Base-by-base conservation (phyloP, 2,888 invertebrate genomes). In the Athalia cordata region DNA sequence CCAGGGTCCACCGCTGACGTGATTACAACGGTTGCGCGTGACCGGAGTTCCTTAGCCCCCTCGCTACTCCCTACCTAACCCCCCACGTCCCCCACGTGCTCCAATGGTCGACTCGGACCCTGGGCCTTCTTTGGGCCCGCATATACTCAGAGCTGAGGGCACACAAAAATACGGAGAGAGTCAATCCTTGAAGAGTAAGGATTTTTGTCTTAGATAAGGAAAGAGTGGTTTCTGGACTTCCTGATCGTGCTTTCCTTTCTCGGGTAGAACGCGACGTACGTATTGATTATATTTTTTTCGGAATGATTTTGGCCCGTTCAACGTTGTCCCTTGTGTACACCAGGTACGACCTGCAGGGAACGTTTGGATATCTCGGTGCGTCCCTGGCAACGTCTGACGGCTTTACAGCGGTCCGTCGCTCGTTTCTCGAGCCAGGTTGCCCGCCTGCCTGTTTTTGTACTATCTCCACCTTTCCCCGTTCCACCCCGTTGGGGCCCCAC, bases 1-100 rank as follows among this genome's bases (percentile, higher is more conserved):
- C 86, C 84, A 82, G 82, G 84, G 84, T 84, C 84, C 83, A 81
- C 82, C 81, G 84, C 85, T 87, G 86, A 88, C 87, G 88, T 88
- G 88, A 88, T 88, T 88, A 87, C 86, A 86, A 84, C 84, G 83
- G 85, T 82, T 84, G 87, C 88, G 87, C 88, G 88, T 88, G 88
- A 88, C 87, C 86, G 83, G 85, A 85, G 87, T 85, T 84, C 81
- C 81, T 81, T 83, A 82, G 83, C 84, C 83, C 80, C 83, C 83
- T 81, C 67, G 45, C 62, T 15, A n/a, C 78, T 45, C 52, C 49
- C 47, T 55, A 45, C 50, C 49, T 45, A 5, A 45, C 61, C 76
- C 64, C 52, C 47, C 8, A 47, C 64, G 57, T 61, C 74, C 59
- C 74, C 61, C 50, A 62, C 59, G 61, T 52, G 62, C 50, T 64